A percentile compares a stretch with the other conserved stretches of the same genome.
Evolutionary conservation across 2,113 vertebrate genomes (phyloP).

Genomic region (Otocyon megalotis): DNA sequence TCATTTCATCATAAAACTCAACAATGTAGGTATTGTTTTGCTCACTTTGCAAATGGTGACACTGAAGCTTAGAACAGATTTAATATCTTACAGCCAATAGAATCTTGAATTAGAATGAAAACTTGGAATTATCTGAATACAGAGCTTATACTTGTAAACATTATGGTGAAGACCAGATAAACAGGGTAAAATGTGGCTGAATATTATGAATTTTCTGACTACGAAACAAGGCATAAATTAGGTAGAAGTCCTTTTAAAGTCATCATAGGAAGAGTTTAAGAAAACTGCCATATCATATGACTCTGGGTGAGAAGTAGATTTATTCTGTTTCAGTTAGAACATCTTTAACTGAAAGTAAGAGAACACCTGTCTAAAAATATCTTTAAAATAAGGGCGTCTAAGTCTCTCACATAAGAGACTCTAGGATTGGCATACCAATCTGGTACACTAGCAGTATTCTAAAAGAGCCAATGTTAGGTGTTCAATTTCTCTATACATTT

Average conservation of each 20-base stretch:
- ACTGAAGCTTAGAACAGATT: background rate
- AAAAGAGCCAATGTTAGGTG: background rate
- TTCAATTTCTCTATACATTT: background rate
- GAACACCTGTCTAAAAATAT: background rate
- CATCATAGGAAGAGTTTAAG: background rate
- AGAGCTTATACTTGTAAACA: background rate
- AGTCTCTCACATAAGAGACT: background rate
- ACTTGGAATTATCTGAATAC: background rate
- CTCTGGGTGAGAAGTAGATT: background rate
- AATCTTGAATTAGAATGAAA: constrained; percentile 5
- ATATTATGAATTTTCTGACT: background rate
- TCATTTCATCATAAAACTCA: background rate
- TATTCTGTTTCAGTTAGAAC: background rate
- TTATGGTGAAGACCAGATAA: background rate
- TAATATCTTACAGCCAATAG: background rate
- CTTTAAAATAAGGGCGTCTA: background rate
- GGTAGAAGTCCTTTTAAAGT: background rate
- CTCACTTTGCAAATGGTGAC: background rate
- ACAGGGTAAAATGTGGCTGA: background rate
- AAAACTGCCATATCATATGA: background rate
- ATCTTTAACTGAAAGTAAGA: background rate
- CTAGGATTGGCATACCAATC: background rate
- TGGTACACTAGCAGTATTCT: background rate
- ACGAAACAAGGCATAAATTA: background rate
- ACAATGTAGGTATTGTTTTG: background rate